Percentiles rank a stretch among this genome's conserved stretches.
Evolutionary conservation across 1,140 invertebrate genomes (phyloP).

Genomic region (Brachionus calyciflorus): DNA sequence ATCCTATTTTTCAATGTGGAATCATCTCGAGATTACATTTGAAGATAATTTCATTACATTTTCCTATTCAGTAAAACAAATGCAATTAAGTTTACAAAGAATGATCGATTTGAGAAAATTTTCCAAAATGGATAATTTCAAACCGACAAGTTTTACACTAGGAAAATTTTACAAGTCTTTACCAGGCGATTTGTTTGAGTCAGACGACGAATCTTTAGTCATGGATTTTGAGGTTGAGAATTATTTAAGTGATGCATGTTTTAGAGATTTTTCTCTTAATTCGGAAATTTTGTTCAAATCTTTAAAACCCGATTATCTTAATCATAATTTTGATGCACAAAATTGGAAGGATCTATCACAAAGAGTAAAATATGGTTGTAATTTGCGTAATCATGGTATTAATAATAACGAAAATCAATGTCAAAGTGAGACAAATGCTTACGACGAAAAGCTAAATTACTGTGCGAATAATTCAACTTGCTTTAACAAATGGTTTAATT

Average conservation of each 20-base stretch:
- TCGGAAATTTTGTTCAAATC: background rate
- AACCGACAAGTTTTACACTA: background rate
- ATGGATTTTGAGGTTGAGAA: background rate
- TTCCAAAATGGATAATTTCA: background rate
- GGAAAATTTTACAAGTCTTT: background rate
- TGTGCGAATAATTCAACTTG: slow-evolving; percentile 42
- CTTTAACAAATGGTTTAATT: slow-evolving; percentile 23
- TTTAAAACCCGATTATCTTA: slow-evolving; percentile 1
- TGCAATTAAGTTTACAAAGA: background rate
- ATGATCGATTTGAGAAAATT: slow-evolving; percentile 10
- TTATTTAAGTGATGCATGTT: slow-evolving; percentile 13
- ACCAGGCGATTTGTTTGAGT: background rate
- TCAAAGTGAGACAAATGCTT: background rate
- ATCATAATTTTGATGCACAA: background rate
- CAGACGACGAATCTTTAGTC: background rate
- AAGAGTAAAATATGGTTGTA: slow-evolving; percentile 16
- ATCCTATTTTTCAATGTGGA: background rate
- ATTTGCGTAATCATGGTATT: background rate
- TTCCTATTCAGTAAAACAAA: slow-evolving; percentile 24
- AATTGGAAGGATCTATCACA: background rate
- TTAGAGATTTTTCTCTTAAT: slow-evolving; percentile 18
- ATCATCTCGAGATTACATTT: background rate
- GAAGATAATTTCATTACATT: background rate
- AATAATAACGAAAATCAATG: background rate
- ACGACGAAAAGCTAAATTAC: background rate